Base-by-base conservation (phyloP, 2,888 invertebrate species). In the Eristalinus aeneus region DNA sequence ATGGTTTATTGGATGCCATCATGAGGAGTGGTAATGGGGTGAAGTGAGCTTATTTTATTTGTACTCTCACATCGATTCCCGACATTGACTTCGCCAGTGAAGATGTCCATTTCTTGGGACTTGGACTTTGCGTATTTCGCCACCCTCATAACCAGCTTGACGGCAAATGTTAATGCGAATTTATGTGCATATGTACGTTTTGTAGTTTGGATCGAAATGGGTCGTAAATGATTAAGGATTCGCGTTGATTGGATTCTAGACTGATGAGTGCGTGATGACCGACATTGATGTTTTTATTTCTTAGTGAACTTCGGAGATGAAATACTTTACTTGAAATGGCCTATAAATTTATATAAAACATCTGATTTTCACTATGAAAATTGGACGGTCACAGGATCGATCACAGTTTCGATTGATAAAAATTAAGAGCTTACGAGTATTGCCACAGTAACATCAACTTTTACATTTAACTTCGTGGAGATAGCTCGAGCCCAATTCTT, bases 1-100 rank as follows among this genome's bases (percentile, higher is more conserved):
- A 78, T 74, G 71, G 84, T 76, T 85, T 81, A 85, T 81, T 77
- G 85, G 73, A 73, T 73, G 68, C 73, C 76, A 76, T 81, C 58
- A 60, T 67, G 65, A 71, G 69, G 60, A 67, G 54, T 20, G 23
- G n/a, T 10, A n/a, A 8, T 12, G n/a, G 53, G 34, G 2, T 22
- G 36, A 27, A 61, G 34, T 65, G 23, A 72, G 31, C 63, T 67
- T 72, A 79, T 71, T 56, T 36, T 36, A 32, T 73, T 67, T 39
- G 34, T 58, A 46, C 23, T 65, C 46, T 58, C 16, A 54, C 61
- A 68, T 56, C 23, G 6, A 12, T 0, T 53, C 9, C n/a, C 12
- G 12, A 16, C 46, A n/a, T 39, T n/a, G n/a, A n/a, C n/a, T n/a
- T n/a, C n/a, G n/a, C 39, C 39, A 16, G 11, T 3, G 34, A 65